phyloP scores from a whole-genome alignment of 2,797 vertebrate genomes.

The Danio albolineatus region DNA sequence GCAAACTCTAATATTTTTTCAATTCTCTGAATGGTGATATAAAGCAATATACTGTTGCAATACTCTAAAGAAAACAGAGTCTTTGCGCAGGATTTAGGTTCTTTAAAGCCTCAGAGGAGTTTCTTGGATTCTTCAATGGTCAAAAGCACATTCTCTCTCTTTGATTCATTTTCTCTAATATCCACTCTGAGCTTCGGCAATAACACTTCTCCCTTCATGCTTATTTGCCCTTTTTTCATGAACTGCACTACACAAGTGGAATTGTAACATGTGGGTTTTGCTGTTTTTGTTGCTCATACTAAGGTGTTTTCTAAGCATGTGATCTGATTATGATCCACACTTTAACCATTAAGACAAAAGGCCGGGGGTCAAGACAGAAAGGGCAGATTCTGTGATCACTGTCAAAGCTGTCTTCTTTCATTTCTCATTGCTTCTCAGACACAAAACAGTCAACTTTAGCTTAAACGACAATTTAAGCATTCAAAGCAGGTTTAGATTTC shows the following conservation, averaged over 20 bases:
- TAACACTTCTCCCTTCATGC: constrained; percentile 32
- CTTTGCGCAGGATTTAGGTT: constrained; percentile 14
- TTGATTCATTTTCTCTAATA: constrained; percentile 40
- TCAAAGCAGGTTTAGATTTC: not conserved
- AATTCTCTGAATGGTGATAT: constrained; percentile 37
- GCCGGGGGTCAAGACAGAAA: constrained; percentile 5
- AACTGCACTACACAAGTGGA: constrained; percentile 22
- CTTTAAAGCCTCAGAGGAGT: constrained; percentile 11
- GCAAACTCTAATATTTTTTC: constrained; percentile 40
- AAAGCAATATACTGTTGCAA: constrained; percentile 36
- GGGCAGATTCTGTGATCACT: constrained; percentile 12
- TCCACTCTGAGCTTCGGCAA: constrained; percentile 37
- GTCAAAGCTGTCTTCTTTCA: constrained; percentile 27
- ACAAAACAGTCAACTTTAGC: constrained; percentile 19
- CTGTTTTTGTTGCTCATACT: not conserved
- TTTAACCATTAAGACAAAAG: constrained; percentile 13
- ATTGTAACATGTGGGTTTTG: constrained; percentile 1
- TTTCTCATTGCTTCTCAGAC: not conserved
- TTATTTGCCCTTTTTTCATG: constrained; percentile 12
- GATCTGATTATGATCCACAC: not conserved
- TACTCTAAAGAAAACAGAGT: constrained; percentile 19
- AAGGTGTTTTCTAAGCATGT: not conserved
- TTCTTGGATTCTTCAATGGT: constrained; percentile 17
- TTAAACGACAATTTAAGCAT: constrained; percentile 1
- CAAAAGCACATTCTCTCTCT: not conserved